Evolutionary conservation across 1,140 invertebrate genomes (phyloP).

Genomic region (Drosophila repleta): DNA sequence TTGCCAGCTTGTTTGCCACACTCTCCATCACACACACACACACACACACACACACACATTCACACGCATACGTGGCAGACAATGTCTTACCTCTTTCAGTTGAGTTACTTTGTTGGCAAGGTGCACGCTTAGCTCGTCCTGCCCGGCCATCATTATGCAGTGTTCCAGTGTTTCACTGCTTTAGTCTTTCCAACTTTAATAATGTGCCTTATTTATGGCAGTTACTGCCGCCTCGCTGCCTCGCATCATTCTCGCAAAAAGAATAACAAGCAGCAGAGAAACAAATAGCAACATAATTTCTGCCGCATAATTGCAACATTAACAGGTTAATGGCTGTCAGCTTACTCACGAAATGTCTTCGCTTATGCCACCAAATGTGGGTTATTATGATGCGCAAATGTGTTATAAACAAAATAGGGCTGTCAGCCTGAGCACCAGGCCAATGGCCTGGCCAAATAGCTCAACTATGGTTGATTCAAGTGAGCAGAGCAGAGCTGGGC

Average conservation of each 20-base stretch:
- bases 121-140: background rate
- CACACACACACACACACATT: constrained; percentile 1
- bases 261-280: background rate
- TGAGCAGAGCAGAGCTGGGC: background rate
- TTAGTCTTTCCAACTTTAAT: constrained; percentile 48
- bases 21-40: background rate
- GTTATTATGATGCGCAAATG: constrained; percentile 76
- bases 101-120: constrained; percentile 31
- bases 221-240: constrained; percentile 8
- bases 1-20: constrained; percentile 50
- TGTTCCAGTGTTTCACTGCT: constrained; percentile 30
- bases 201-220: constrained; percentile 46
- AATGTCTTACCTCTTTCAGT: constrained; percentile 19
- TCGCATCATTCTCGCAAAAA: constrained; percentile 12
- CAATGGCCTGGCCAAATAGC: constrained; percentile 34
- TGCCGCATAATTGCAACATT: constrained; percentile 80
- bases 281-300: constrained; percentile 59
- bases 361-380: constrained; percentile 51
- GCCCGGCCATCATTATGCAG: constrained; percentile 35
- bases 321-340: constrained; percentile 71
- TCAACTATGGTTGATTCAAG: constrained; percentile 14
- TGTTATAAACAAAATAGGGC: constrained; percentile 49
- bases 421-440: background rate
- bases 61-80: background rate
- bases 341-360: constrained; percentile 55